A percentile compares a stretch with the other conserved stretches of the same genome.
phyloP scores from a whole-genome alignment of 23 tunicate species.

The Halocynthia roretzi region DNA sequence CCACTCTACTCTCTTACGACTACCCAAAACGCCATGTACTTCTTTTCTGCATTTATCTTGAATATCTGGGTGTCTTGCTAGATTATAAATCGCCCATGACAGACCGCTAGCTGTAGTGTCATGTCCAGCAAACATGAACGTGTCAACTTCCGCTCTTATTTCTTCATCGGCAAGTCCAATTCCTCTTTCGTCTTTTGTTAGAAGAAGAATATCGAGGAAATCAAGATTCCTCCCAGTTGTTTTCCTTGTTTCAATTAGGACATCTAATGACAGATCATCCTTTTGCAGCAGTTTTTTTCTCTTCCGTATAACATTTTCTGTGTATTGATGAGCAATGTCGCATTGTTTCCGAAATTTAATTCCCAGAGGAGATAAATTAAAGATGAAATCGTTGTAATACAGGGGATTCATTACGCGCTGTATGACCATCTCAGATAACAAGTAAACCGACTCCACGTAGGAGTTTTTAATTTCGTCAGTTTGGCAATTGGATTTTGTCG shows the following conservation, averaged over 20 bases:
- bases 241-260: background rate
- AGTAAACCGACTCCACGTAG: slow-evolving; percentile 33
- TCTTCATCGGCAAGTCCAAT: slow-evolving; percentile 51
- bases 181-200: slow-evolving; percentile 48
- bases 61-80: slow-evolving; percentile 23
- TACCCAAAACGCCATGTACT: slow-evolving; percentile 18
- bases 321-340: slow-evolving; percentile 18
- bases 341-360: slow-evolving; percentile 23
- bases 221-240: slow-evolving; percentile 15
- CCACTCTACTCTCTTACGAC: slow-evolving; percentile 2
- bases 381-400: slow-evolving; percentile 33
- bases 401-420: slow-evolving; percentile 29
- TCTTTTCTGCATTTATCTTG: slow-evolving; percentile 25
- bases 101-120: slow-evolving; percentile 70
- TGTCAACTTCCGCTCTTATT: slow-evolving; percentile 68
- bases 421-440: background rate
- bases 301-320: slow-evolving; percentile 24
- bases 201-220: slow-evolving; percentile 47
- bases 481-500: slow-evolving; percentile 50
- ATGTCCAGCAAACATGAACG: slow-evolving; percentile 71
- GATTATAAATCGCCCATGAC: slow-evolving; percentile 24
- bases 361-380: slow-evolving; percentile 23
- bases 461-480: slow-evolving; percentile 19
- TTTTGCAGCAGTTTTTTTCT: background rate
- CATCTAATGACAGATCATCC: background rate